Conservation (phyloP, 2,113 vertebrate genomes). For the Centrocercus urophasianus region DNA sequence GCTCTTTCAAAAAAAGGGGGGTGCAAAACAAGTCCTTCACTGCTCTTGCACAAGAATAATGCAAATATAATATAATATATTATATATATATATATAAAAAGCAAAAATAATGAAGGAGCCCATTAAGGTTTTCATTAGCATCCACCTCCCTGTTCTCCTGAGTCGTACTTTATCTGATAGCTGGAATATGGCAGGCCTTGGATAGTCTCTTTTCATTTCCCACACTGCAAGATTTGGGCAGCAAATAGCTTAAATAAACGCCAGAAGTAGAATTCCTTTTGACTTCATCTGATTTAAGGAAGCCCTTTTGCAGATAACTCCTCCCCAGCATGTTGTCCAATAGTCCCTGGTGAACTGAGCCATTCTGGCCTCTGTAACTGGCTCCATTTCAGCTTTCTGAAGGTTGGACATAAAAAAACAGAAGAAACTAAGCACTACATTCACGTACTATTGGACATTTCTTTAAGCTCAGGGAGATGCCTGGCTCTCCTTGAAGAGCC, state of each 20-base stretch:
- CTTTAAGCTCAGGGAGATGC: neutral
- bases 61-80: neutral
- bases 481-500: neutral
- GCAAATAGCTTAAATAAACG: conserved; percentile 43
- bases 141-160: neutral
- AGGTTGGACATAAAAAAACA: neutral
- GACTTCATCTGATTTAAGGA: conserved; percentile 37
- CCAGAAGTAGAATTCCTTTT: conserved; percentile 21
- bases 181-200: neutral
- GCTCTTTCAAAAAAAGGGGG: neutral
- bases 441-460: neutral
- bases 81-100: too few species aligned
- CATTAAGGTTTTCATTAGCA: conserved; percentile 52
- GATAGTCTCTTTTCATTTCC: conserved; percentile 62
- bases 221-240: conserved; percentile 28
- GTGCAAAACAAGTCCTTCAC: neutral
- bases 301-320: conserved; percentile 14
- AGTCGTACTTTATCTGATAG: neutral
- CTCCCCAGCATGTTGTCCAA: neutral
- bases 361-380: neutral
- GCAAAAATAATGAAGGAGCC: neutral
- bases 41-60: conserved; percentile 11
- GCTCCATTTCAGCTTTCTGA: neutral
- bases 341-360: neutral
- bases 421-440: neutral